These are phyloP conservation scores for Laodelphax striatellus DNA, from an alignment of 1,140 invertebrate genomes.

Conservation along the genomic window DNA sequence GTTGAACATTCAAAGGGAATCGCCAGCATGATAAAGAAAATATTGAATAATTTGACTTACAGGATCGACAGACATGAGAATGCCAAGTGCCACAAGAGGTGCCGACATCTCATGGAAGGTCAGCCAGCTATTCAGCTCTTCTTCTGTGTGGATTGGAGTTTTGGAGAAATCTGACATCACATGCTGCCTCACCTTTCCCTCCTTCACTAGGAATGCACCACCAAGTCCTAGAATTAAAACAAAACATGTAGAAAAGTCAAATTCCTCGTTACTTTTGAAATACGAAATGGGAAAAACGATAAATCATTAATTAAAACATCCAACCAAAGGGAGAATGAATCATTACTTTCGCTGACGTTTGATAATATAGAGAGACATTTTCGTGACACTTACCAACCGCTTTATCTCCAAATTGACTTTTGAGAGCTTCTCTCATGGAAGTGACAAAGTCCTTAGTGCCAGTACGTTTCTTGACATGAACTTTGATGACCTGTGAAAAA, in stretches of 20 bases:
- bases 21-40: too few relatives aligned
- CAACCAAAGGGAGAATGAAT: too few relatives aligned
- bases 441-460: constrained; percentile 71
- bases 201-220: constrained; percentile 71
- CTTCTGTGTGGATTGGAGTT: constrained; percentile 54
- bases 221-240: constrained; percentile 58
- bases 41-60: constrained; percentile 36
- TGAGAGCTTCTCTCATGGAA: constrained; percentile 60
- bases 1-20: too few relatives aligned
- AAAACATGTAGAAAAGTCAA: too few relatives aligned
- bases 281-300: too few relatives aligned
- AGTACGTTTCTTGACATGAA: constrained; percentile 62
- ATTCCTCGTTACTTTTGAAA: too few relatives aligned
- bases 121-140: constrained; percentile 78
- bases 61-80: constrained; percentile 75
- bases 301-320: too few relatives aligned
- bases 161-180: constrained; percentile 88
- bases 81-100: constrained; percentile 76
- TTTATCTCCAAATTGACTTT: constrained; percentile 52
- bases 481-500: constrained; percentile 40
- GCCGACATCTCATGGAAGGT: constrained; percentile 81
- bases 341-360: too few relatives aligned
- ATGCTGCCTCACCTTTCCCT: constrained; percentile 77
- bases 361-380: too few relatives aligned
- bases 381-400: constrained; percentile 61